Evolutionary conservation across 2,113 vertebrate genomes (phyloP), one percentile per base, ranked within the genome.

Genomic region (Xyliphius kryptos): DNA sequence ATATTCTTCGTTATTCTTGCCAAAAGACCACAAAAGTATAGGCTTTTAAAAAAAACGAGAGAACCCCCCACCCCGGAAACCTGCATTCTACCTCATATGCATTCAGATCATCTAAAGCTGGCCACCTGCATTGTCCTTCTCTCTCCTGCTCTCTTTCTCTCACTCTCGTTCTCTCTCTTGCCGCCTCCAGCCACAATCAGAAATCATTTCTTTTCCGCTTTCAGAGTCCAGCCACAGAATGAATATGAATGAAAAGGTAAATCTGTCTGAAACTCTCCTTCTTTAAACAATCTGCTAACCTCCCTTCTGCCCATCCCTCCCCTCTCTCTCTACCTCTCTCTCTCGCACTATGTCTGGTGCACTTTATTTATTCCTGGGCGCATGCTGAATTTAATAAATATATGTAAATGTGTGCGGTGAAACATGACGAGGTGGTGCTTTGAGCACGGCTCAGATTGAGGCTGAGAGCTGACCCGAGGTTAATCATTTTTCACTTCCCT

Each of bases 401-500:
- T 90, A 92, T 91, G 90, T 90, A 92, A 92, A 93, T 91, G 87
- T 89, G 86, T 84, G 82, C 88, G 88, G 87, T 80, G 76, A 88
- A 90, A 90, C 89, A 88, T 87, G 82, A 88, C 89, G 89, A 88
- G 88, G 90, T 90, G 90, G 87, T 89, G 90, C 90, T 91, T 88
- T 87, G 87, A 90, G 88, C 89, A 84, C 85, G 78, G 88, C 85
- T 80, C 89, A 90, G 89, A 91, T 87, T 83, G 88, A 89, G 88
- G 88, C 87, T 86, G 86, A 89, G 88, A 72, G 87, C 89, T 93
- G 92, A 93, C 90, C 90, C 76, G 66, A 70, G 89, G 90, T 92
- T 92, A 93, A 92, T 92, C 90, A 91, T 92, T 91, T 92, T 92
- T 91, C 90, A 93, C 90, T 91, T 91, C 89, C 90, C 90, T 90